Conservation (phyloP, 2,797 vertebrate genomes). For the Mormyrus hasselquistii region DNA sequence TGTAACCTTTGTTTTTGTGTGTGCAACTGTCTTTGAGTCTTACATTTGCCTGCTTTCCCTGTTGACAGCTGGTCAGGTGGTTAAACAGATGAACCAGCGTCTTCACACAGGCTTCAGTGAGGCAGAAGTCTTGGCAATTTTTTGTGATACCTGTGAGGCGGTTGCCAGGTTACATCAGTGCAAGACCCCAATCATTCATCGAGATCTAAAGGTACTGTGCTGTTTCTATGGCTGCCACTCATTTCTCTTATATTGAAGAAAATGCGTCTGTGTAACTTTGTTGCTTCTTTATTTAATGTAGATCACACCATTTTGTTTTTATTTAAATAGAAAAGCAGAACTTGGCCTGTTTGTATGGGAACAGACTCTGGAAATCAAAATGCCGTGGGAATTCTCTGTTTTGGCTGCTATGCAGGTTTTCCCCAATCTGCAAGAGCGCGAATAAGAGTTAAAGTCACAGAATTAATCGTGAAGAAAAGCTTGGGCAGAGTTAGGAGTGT, state of each 20-base stretch:
- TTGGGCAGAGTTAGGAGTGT: background rate
- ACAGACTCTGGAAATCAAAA: background rate
- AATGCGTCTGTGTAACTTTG: background rate
- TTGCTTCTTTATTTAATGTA: background rate
- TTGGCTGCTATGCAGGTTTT: background rate
- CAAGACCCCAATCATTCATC: constrained; percentile 91
- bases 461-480: background rate
- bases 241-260: background rate
- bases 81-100: constrained; percentile 96
- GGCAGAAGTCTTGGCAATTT: constrained; percentile 81
- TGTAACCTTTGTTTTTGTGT: background rate
- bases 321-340: background rate
- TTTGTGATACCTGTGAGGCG: constrained; percentile 91
- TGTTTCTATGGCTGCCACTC: background rate
- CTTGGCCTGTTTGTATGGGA: background rate
- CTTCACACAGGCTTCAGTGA: constrained; percentile 86
- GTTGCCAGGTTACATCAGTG: constrained; percentile 93
- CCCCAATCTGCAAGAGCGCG: background rate
- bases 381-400: background rate
- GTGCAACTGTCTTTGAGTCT: background rate
- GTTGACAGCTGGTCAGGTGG: constrained; percentile 82
- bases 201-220: constrained; percentile 83
- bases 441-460: background rate
- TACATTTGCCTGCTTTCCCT: background rate
- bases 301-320: background rate